Evolutionary conservation across 2,888 invertebrate species (phyloP), one percentile per base, ranked within the genome.

Genomic region (Desoria tigrina): DNA sequence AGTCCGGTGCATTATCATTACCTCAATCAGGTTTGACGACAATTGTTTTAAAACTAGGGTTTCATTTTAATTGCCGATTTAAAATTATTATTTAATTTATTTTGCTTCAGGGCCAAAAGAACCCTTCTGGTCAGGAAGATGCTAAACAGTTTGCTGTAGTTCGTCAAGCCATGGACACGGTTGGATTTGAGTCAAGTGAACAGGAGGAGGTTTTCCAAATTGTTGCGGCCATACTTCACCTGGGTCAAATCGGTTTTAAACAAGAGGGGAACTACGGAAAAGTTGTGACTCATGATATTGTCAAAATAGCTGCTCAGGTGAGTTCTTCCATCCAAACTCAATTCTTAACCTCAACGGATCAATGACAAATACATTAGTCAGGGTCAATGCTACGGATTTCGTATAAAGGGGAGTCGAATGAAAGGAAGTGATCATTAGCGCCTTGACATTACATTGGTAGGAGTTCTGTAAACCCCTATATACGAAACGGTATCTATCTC

Each of bases 201-300:
- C 89, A 90, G 80, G 82, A 83, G 27, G 88, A 90, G 76, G 86
- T 94, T 73, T 90, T 91, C 77, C 84, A 86, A 56, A 90, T 94
- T 70, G 85, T 94, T n/a, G 90, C 90, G 7, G 88, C 89, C 65
- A 86, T 94, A 45, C 81, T 94, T 64, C 93, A 94, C 78, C 83
- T 94, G 74, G 94, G 94, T 14, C 94, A 94, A 78, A 84, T 92
- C n/a, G 87, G 87, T 67, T 94, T 92, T 79, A 84, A 85, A 16
- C 87, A 87, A 76, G 86, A 87, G 21, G 88, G 89, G 63, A 88
- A 89, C 24, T 81, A 83, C 68, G 88, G 90, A 0, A 84, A 86
- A 76, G 86, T 93, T 27, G 80, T 86, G 16, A 85, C 86, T 71
- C 85, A 86, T 9, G 89, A 89, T 68, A 80, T 84, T 28, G 84